Conservation (phyloP, 1,140 invertebrate genomes). For the Drosophila pachea region DNA sequence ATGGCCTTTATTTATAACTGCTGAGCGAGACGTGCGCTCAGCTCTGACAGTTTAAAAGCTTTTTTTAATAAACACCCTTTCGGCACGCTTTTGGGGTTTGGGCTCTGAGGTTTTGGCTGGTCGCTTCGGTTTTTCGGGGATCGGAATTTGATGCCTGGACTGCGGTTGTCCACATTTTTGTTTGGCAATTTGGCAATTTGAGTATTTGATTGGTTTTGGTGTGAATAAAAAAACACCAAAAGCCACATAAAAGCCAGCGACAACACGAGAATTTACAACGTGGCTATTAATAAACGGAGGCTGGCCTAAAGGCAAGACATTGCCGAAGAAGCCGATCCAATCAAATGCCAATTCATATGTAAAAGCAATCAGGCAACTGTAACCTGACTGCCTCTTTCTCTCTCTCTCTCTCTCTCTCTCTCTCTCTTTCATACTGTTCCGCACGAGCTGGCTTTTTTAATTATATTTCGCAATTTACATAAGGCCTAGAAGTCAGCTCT, state of each 20-base stretch:
- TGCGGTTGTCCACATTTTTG: conserved; percentile 39
- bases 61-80: conserved; percentile 66
- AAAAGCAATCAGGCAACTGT: conserved; percentile 9
- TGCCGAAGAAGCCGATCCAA: conserved; percentile 5
- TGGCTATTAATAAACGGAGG: conserved; percentile 37
- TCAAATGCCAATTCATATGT: conserved; percentile 26
- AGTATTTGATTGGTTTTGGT: conserved; percentile 67
- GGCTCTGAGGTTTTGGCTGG: conserved; percentile 11
- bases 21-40: conserved; percentile 24
- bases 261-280: conserved; percentile 1
- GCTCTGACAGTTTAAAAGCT: conserved; percentile 73
- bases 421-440: too few species aligned
- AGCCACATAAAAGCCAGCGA: conserved; percentile 35
- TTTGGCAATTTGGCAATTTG: conserved; percentile 66
- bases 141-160: conserved; percentile 11
- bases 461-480: conserved; percentile 20
- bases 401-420: not conserved
- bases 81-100: conserved; percentile 6
- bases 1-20: conserved; percentile 67
- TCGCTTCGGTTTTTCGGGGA: not conserved
- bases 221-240: conserved; percentile 27
- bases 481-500: not conserved
- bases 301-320: conserved; percentile 8
- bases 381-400: not conserved
- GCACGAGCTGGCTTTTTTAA: conserved; percentile 6